phyloP scores from a whole-genome alignment of 2,888 invertebrate species.

The Acleris literana region DNA sequence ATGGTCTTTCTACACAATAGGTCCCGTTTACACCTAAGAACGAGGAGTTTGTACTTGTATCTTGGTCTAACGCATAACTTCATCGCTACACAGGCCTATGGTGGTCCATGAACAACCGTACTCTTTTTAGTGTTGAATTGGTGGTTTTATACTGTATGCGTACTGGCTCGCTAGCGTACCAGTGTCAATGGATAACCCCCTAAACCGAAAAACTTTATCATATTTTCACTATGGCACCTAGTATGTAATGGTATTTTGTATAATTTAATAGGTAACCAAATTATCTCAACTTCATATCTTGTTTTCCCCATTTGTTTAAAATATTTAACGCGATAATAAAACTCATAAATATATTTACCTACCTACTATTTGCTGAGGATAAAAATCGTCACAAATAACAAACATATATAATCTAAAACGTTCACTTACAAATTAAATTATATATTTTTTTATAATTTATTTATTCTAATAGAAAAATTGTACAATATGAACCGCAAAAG shows the following conservation, averaged over 20 bases:
- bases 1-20: too few relatives aligned
- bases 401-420: conserved; percentile 9
- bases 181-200: too few relatives aligned
- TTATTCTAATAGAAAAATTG: not conserved
- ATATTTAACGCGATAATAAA: conserved; percentile 52
- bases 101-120: too few relatives aligned
- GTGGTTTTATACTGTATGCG: too few relatives aligned
- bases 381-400: conserved; percentile 24
- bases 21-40: too few relatives aligned
- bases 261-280: conserved; percentile 41
- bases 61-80: too few relatives aligned
- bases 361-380: conserved; percentile 1
- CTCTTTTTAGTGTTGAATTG: too few relatives aligned
- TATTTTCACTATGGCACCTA: conserved; percentile 33
- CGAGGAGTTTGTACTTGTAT: too few relatives aligned
- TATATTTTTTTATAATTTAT: conserved; percentile 2
- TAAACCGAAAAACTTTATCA: not conserved
- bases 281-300: conserved; percentile 71
- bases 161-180: too few relatives aligned
- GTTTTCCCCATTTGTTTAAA: conserved; percentile 65
- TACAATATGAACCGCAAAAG: conserved; percentile 4
- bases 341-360: conserved; percentile 42
- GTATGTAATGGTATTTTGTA: conserved; percentile 49
- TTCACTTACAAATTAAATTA: conserved; percentile 9
- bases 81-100: too few relatives aligned